These are phyloP conservation scores for Cichladusa arquata DNA, from an alignment of 2,113 vertebrate species.

Conservation along the genomic window DNA sequence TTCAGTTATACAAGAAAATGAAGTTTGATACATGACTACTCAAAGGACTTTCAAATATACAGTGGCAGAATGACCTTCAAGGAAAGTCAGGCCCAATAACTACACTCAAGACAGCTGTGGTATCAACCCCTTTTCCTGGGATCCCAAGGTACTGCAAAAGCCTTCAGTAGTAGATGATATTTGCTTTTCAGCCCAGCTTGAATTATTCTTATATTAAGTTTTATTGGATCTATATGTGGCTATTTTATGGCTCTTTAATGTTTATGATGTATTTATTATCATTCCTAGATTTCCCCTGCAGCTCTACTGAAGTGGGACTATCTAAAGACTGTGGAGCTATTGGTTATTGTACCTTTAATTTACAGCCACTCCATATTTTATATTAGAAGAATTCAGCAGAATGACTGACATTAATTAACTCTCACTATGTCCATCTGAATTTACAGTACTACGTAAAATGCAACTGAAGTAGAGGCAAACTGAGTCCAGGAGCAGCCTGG, in stretches of 20 bases:
- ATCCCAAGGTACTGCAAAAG: background rate
- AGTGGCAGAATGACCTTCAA: background rate
- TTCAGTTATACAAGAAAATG: slow-evolving; percentile 49
- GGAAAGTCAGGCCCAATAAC: background rate
- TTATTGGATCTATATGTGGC: slow-evolving; percentile 45
- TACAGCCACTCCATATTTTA: background rate
- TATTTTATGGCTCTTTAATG: slow-evolving; percentile 49
- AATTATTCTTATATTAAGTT: slow-evolving; percentile 51
- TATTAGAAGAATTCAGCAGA: background rate
- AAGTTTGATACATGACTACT: background rate
- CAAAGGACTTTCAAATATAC: background rate
- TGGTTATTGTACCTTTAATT: background rate
- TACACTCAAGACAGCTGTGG: background rate
- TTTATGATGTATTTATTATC: slow-evolving; percentile 64
- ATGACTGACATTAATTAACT: background rate
- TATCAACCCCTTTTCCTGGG: background rate
- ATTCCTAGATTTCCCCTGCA: slow-evolving; percentile 21
- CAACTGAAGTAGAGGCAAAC: background rate
- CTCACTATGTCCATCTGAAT: background rate
- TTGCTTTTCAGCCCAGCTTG: slow-evolving; percentile 23
- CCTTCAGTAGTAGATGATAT: background rate
- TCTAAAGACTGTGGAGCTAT: background rate
- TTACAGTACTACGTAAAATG: background rate
- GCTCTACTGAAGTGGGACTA: background rate
- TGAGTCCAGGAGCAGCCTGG: background rate